Base-by-base conservation (phyloP, 2,888 invertebrate genomes). In the Meandrusa payeni region DNA sequence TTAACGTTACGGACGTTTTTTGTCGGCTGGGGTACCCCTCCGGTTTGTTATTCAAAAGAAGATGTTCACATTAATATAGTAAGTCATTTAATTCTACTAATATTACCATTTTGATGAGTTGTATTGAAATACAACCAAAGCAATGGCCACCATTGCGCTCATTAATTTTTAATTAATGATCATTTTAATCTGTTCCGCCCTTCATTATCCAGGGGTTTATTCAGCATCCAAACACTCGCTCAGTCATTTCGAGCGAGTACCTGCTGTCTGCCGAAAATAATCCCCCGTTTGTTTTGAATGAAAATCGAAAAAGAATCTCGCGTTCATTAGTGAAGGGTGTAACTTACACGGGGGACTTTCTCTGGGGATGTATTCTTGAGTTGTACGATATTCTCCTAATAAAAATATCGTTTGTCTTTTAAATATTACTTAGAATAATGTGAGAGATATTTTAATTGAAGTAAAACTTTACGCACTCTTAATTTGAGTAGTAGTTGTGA, bases 221-320 rank as follows among this genome's bases (percentile, higher is more conserved):
- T 33, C 41, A 27, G 17, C 24, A 31, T 37, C 31, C 24, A 19
- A 23, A 29, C 23, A 23, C 33, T 19, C 32, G 33, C 36, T 20
- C 37, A 36, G 46, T 43, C 48, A 48, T 42, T 48, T 47, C 44
- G 40, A 47, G 45, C 46, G 57, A 55, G 58, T 62, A 65, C 61
- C 63, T 61, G 60, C 63, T 61, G 76, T 75, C 76, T 77, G 71
- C 80, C 80, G 54, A 79, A 80, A 83, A 75, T 75, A 69, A 68
- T 67, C 52, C 57, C 69, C 73, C 65, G 70, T 65, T 75, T 76
- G 75, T 79, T 80, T 61, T 66, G 61, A 59, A 77, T 73, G 71
- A 82, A 85, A 85, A 85, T 80, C 81, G 76, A 81, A 82, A 83
- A 82, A 83, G 75, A 85, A 81, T 78, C 71, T 67, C 68, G 61